phyloP scores from a whole-genome alignment of 1,140 invertebrate genomes.

The Laupala kohalensis region DNA sequence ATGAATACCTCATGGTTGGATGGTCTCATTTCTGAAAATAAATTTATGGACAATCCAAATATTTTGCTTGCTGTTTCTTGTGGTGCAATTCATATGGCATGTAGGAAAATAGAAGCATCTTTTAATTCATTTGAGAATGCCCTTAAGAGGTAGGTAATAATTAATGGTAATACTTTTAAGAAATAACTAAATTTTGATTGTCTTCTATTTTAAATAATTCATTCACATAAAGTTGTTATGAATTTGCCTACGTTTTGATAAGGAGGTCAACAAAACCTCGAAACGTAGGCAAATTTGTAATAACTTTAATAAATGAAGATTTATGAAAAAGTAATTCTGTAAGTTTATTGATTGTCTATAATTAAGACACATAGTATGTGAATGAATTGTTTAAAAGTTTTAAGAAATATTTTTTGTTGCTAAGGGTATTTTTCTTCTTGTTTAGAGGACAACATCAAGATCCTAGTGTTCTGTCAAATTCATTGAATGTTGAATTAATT shows the following conservation, averaged over 20 bases:
- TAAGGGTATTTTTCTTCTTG: no score
- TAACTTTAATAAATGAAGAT: no score
- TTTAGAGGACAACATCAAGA: slow-evolving; percentile 84
- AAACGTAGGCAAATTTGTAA: no score
- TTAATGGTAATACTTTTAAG: no score
- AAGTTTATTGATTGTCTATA: no score
- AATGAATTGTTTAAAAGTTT: no score
- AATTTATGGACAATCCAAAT: slow-evolving; percentile 90
- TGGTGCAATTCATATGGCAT: slow-evolving; percentile 88
- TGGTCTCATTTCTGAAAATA: slow-evolving; percentile 82
- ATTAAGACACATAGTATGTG: no score
- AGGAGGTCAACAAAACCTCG: no score
- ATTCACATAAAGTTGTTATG: no score
- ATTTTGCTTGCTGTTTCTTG: slow-evolving; percentile 87
- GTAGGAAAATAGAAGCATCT: slow-evolving; percentile 68
- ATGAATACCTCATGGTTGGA: slow-evolving; percentile 98
- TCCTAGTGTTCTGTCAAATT: slow-evolving; percentile 78
- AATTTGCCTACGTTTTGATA: no score
- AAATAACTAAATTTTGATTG: not conserved
- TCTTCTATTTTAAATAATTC: not conserved
- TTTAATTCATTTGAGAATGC: slow-evolving; percentile 36
- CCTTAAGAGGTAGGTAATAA: not conserved
- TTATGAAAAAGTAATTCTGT: no score
- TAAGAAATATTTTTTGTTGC: no score
- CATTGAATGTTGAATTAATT: slow-evolving; percentile 83